Evolutionary conservation across 2,113 vertebrate species (phyloP), one percentile per base, ranked within the genome.

Genomic region (Sapajus apella): DNA sequence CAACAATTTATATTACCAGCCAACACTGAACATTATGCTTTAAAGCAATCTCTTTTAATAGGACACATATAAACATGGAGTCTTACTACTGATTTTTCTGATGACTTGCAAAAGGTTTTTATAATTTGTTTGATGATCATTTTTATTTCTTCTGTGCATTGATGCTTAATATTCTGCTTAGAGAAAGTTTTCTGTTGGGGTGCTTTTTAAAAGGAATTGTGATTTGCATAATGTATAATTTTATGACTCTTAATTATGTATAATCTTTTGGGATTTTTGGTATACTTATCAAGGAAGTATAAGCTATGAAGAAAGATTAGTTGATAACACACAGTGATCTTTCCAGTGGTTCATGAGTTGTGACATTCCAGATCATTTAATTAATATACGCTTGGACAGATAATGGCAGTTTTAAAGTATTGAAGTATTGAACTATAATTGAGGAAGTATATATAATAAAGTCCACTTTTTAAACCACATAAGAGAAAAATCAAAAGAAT

Each of bases 131-230:
- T 80, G 32, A 35, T 80, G 37, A 55, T 56, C 27, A 82, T 82
- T 85, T 93, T 61, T 43, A 43, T 84, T 89, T 85, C 56, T 93
- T 85, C 47, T 82, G n/a, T 90, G 30, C n/a, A 94, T n/a, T 90
- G 80, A 81, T 20, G 91, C 2, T 47, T 95, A 70, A 73, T 30
- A 4, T 27, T 12, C 37, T 66, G 35, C 37, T 87, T 80, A 43
- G 9, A 93, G 75, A n/a, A 91, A 93, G 37, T 68, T 94, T 92
- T 90, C 58, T 87, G 14, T 90, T 45, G 12, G 8, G 23, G 35
- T 79, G 43, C 23, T 43, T 88, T 80, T 61, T 10, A 2, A 68
- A 56, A 56, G 80, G 47, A 43, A 61, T 43, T 64, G 0, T 37
- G n/a, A 56, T 58, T 84, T 95, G 6, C 18, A 90, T 66, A 82